Evolutionary conservation across 2,113 vertebrate species (phyloP), one percentile per base, ranked within the genome.

Genomic region (Quiscalus mexicanus): DNA sequence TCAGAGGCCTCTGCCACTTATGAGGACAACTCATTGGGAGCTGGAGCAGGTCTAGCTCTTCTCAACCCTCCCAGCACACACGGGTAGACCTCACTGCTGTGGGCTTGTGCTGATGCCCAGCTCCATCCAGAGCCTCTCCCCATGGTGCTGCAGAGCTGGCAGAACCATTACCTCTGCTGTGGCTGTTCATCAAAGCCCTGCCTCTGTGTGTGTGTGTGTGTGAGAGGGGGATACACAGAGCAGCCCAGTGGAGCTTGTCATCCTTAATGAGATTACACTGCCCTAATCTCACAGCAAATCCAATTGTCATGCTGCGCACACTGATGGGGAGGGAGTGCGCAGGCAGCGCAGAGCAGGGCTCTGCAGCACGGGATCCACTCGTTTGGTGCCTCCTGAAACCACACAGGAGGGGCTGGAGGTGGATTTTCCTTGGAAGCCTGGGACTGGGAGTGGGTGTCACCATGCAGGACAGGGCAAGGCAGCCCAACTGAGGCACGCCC

Each of bases 201-300:
- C 59, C 87, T 42, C 14, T 56, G 33, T 25, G 33, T 23, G 7
- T 55, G 28, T 49, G 4, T 53, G 15, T 47, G 59, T 79, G 31
- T 15, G 55, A 5, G 49, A 44, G n/a, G n/a, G 73, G 69, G 68
- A 52, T 22, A 21, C 11, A 30, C 21, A 56, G 71, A 24, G 84
- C 25, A 4, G 84, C 45, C 86, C 74, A 71, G 39, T 17, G 42
- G 53, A 56, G 63, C 30, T 58, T 89, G 82, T 95, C 91, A 37
- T 64, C 5, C 24, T 88, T 95, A 92, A 97, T 79, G 90, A 96
- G 95, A 91, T 89, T 95, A 77, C 23, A 9, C 73, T 65, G 60
- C 89, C 89, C 84, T 95, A 89, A 97, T 97, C 95, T 94, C 89
- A 67, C 67, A 78, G 91, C 78, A 95, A 96, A 91, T 85, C 24